Evolutionary conservation across 2,113 vertebrate species (phyloP).

Genomic region (Chaenocephalus aceratus): DNA sequence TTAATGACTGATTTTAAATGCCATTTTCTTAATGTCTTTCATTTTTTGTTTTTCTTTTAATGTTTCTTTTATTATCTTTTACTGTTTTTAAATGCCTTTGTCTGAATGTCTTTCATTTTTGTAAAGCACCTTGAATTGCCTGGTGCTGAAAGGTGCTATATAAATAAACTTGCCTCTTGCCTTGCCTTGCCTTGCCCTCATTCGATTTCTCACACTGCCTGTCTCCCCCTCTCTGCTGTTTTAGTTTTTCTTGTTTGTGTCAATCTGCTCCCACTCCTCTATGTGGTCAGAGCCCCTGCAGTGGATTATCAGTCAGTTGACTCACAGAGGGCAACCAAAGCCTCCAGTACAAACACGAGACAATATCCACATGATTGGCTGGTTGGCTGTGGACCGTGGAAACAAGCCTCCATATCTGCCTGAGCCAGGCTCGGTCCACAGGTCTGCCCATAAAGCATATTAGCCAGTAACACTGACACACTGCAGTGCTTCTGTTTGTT

Average conservation of each 20-base stretch:
- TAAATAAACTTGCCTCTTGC: too few species aligned
- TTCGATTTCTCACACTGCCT: slow-evolving; percentile 12
- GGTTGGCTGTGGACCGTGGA: slow-evolving; percentile 59
- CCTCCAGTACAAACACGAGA: slow-evolving; percentile 75
- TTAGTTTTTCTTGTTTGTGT: slow-evolving; percentile 33
- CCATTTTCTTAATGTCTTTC: too few species aligned
- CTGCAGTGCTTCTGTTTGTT: slow-evolving; percentile 57
- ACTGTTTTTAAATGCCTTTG: too few species aligned
- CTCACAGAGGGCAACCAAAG: slow-evolving; percentile 72
- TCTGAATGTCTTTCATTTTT: too few species aligned
- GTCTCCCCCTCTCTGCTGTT: slow-evolving; percentile 1
- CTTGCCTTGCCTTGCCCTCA: not conserved
- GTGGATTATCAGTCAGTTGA: slow-evolving; percentile 79
- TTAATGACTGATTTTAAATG: too few species aligned
- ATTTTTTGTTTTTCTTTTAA: too few species aligned
- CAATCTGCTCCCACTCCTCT: slow-evolving; percentile 37
- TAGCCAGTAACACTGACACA: slow-evolving; percentile 49
- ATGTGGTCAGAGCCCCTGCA: slow-evolving; percentile 59
- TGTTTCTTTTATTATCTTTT: too few species aligned
- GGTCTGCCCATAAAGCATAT: slow-evolving; percentile 57
- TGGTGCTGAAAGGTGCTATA: too few species aligned
- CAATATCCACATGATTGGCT: slow-evolving; percentile 73
- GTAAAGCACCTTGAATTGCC: too few species aligned
- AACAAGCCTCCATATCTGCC: slow-evolving; percentile 65
- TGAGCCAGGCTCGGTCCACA: slow-evolving; percentile 62